Base-by-base conservation (phyloP, 2,888 invertebrate species). In the Bombyx huttoni region DNA sequence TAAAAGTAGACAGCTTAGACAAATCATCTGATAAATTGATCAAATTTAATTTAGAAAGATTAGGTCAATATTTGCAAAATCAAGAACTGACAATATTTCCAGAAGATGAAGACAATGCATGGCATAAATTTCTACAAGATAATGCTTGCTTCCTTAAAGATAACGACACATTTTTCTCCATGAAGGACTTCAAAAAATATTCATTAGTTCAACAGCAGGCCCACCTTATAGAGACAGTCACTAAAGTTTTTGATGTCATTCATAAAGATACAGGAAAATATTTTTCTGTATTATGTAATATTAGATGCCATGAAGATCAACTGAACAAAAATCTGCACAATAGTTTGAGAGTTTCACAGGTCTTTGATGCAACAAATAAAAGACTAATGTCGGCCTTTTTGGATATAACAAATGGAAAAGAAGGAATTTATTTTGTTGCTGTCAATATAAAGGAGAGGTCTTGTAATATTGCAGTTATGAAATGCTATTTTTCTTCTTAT, bases 61-160 rank as follows among this genome's bases (percentile, higher is more conserved):
- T 98, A 49, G 98, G 98, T 0, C 96, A 98, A 76, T 98, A 98
- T 84, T 87, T 98, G 53, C 91, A 93, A 61, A 93, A 96, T 70
- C 89, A 90, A 60, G 92, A 94, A 55, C 81, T 98, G 35, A 91
- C 91, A 24, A 92, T 92, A 60, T 89, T 92, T 10, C 90, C 92
- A n/a, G 91, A 93, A 64, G 89, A 91, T 54, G 91, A 92, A 55
- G 91, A 91, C 49, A 96, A 96, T 71, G 92, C 93, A 52, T 96
- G 96, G 95, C 91, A 93, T 50, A 89, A 92, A 60, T 92, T 96
- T 71, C 80, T 96, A 1, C 89, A 90, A 51, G 92, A 94, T 58
- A 94, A 95, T 71, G 90, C 92, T 34, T 93, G 93, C 66, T 73
- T 96, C 47, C 80, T 90, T 48, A 91, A 93, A 60, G 93, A 94